Percentiles rank a stretch among this genome's conserved stretches.
These are phyloP conservation scores for Rutpela maculata DNA, from an alignment of 2,888 invertebrate genomes.

Conservation along the genomic window DNA sequence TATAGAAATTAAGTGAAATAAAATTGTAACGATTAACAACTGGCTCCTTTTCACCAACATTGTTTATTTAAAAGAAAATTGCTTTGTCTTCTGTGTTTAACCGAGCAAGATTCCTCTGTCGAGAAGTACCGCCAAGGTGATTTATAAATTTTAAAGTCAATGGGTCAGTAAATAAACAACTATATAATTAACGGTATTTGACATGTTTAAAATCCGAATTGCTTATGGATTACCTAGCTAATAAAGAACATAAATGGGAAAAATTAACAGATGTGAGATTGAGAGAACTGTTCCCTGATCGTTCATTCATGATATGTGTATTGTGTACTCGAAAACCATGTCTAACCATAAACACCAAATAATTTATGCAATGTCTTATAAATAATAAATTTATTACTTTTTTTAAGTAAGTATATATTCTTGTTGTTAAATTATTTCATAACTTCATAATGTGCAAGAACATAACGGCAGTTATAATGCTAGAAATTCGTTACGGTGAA, in stretches of 20 bases:
- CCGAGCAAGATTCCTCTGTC: neutral
- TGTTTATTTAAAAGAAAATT: neutral
- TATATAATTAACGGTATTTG: conserved; percentile 32
- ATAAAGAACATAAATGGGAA: neutral
- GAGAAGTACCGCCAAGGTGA: conserved; percentile 8
- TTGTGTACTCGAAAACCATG: neutral
- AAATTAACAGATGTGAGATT: conserved; percentile 7
- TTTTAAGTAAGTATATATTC: neutral
- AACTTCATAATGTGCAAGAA: neutral
- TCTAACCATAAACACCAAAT: neutral
- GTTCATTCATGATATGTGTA: neutral
- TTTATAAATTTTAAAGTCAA: conserved; percentile 22
- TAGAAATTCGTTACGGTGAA: neutral
- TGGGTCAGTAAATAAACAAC: conserved; percentile 29
- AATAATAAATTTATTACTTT: neutral
- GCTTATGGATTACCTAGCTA: neutral
- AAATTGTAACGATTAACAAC: neutral
- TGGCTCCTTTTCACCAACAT: conserved; percentile 1
- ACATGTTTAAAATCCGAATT: neutral
- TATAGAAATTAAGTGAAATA: neutral
- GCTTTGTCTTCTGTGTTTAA: neutral
- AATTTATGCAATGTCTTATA: neutral
- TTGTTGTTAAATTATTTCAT: neutral
- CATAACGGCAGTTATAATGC: neutral
- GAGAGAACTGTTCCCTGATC: conserved; percentile 8